Evolutionary conservation across 2,888 invertebrate species (phyloP).

Genomic region (Griposia aprilina): DNA sequence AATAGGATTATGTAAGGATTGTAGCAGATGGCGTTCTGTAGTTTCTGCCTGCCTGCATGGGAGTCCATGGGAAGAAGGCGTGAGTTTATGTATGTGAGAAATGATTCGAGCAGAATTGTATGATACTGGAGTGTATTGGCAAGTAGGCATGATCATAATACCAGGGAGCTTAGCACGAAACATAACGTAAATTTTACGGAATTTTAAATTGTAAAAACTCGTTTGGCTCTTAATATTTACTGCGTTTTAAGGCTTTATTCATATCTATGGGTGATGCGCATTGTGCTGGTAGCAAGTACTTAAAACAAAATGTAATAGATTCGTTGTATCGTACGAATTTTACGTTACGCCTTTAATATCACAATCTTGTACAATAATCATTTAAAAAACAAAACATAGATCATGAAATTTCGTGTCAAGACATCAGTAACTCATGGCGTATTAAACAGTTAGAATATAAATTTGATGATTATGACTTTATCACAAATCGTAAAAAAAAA

Average conservation of each 20-base stretch:
- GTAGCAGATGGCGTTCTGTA: too few relatives aligned
- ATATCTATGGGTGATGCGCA: neutral
- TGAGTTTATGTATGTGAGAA: too few relatives aligned
- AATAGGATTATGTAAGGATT: too few relatives aligned
- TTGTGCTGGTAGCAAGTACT: neutral
- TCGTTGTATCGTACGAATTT: neutral
- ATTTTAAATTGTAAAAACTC: neutral
- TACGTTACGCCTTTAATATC: neutral
- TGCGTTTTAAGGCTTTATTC: neutral
- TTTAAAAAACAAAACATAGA: neutral
- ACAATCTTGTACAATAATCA: neutral
- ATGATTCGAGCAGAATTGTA: neutral
- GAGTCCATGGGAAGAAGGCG: too few relatives aligned
- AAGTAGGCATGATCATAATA: neutral
- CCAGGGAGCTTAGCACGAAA: neutral
- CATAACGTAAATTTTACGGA: neutral
- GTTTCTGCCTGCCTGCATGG: too few relatives aligned
- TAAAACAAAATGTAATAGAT: neutral
- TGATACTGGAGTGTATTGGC: neutral
- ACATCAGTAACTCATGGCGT: neutral
- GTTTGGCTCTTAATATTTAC: neutral
- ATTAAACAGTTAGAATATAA: slow-evolving; percentile 5
- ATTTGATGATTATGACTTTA: slow-evolving; percentile 9
- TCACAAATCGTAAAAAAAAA: slow-evolving; percentile 6
- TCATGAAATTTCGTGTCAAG: neutral